Evolutionary conservation across 2,888 invertebrate genomes (phyloP).

Genomic region (Augiades crinisus): DNA sequence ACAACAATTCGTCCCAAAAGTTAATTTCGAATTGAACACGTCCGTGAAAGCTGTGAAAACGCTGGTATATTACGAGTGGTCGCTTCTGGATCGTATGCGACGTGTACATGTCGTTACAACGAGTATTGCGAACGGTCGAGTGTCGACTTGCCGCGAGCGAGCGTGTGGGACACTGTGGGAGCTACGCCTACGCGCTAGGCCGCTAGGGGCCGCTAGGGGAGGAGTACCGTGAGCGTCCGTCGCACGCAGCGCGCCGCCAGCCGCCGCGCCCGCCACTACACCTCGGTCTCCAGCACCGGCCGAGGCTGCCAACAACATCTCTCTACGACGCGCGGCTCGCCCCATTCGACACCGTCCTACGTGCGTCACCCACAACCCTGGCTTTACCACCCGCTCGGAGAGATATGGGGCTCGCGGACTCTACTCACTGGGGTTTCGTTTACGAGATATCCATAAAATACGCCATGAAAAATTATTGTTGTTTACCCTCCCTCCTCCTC

Average conservation of each 20-base stretch:
- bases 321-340: slow-evolving; percentile 75
- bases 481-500: too few species aligned
- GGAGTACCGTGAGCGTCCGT: slow-evolving; percentile 76
- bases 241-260: slow-evolving; percentile 72
- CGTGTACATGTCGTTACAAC: too few species aligned
- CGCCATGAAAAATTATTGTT: too few species aligned
- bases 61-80: too few species aligned
- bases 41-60: too few species aligned
- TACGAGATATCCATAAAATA: slow-evolving; percentile 14
- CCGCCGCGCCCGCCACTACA: slow-evolving; percentile 80
- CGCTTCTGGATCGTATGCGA: too few species aligned
- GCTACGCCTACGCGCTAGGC: slow-evolving; percentile 29
- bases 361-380: slow-evolving; percentile 53
- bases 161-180: slow-evolving; percentile 17
- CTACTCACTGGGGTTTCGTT: background rate
- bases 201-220: slow-evolving; percentile 35
- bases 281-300: slow-evolving; percentile 78
- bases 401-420: slow-evolving; percentile 36
- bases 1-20: background rate
- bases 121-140: slow-evolving; percentile 27
- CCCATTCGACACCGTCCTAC: slow-evolving; percentile 78
- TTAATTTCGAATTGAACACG: background rate
- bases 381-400: slow-evolving; percentile 54
- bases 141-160: slow-evolving; percentile 35
- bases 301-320: slow-evolving; percentile 80